Conservation (phyloP, 2,888 invertebrate species). For the Nasonovia ribisnigri region DNA sequence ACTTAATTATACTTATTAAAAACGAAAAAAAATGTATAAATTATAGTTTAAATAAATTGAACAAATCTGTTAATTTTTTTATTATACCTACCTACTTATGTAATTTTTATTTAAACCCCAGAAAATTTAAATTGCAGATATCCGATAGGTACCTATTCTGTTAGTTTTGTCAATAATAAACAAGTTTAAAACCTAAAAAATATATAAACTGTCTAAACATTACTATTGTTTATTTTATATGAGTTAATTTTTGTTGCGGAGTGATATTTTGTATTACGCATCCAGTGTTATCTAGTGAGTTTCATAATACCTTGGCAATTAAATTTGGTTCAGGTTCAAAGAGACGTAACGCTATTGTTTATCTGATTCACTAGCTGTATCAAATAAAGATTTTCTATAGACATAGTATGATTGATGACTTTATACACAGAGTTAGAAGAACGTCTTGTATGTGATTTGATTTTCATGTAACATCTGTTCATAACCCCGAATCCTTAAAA, state of each 20-base stretch:
- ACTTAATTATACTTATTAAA: neutral
- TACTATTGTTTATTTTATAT: neutral
- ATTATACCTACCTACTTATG: neutral
- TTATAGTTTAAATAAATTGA: neutral
- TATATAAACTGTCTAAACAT: neutral
- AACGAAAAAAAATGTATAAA: too few relatives aligned
- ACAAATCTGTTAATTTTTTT: neutral
- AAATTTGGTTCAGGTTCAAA: neutral
- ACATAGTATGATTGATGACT: slow-evolving; percentile 22
- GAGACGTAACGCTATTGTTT: neutral
- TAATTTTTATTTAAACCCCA: neutral
- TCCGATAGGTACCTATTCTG: too few relatives aligned
- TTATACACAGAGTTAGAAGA: neutral
- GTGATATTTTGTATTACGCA: neutral
- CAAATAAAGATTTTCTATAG: slow-evolving; percentile 14
- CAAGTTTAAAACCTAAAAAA: neutral
- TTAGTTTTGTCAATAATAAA: neutral
- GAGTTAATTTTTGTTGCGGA: neutral
- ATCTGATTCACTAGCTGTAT: neutral
- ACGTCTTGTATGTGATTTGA: neutral
- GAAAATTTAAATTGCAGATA: neutral
- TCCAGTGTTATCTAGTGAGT: neutral
- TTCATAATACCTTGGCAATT: neutral
- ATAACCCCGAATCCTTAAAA: neutral
- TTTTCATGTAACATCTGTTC: neutral